Evolutionary conservation across 2,113 vertebrate species (phyloP).

Genomic region (Microcebus lehilahytsara): DNA sequence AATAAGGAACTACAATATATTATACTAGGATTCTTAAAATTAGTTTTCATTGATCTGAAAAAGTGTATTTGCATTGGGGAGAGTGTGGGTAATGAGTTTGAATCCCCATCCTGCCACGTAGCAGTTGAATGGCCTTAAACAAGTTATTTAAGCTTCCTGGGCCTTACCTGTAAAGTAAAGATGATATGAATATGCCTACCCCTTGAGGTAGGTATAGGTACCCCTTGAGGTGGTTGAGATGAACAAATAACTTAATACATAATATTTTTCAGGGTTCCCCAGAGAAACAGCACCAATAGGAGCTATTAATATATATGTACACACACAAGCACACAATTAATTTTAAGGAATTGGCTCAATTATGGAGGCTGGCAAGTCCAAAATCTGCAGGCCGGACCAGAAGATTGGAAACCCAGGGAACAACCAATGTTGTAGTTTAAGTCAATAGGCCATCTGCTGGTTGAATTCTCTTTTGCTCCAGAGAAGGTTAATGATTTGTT

Average conservation of each 20-base stretch:
- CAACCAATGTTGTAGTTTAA: not conserved
- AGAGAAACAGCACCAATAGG: not conserved
- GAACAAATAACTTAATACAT: not conserved
- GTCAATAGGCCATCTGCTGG: not conserved
- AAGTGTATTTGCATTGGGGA: not conserved
- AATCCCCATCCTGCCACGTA: not conserved
- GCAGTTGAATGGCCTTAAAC: not conserved
- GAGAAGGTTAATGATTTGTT: not conserved
- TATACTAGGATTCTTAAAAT: not conserved
- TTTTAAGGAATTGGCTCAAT: not conserved
- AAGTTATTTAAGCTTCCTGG: not conserved
- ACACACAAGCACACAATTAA: not conserved
- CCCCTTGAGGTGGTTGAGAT: not conserved
- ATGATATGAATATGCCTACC: not conserved
- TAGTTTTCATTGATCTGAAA: not conserved
- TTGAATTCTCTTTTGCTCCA: not conserved
- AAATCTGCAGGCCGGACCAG: not conserved
- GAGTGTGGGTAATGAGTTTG: not conserved
- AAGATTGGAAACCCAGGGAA: not conserved
- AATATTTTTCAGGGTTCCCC: not conserved
- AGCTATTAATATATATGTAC: not conserved
- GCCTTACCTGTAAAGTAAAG: not conserved
- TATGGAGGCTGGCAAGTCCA: not conserved
- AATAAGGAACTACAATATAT: not conserved
- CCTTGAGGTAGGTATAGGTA: not conserved